These are phyloP conservation scores for Epinephelus lanceolatus DNA, from an alignment of 2,113 vertebrate genomes.

Conservation along the genomic window DNA sequence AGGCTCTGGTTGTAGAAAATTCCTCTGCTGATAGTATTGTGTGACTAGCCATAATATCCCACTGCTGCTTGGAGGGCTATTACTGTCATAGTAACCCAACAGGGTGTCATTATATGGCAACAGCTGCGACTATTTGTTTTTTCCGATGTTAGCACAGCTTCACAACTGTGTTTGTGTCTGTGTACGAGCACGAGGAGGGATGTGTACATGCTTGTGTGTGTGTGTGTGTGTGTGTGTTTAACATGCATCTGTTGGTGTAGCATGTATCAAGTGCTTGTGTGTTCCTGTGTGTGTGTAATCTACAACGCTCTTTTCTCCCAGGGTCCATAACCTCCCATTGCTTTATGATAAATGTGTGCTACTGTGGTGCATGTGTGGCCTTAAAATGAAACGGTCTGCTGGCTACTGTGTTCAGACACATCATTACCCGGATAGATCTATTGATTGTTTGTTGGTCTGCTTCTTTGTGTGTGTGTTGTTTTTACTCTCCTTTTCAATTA, in stretches of 20 bases:
- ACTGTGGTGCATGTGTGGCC: conserved; percentile 61
- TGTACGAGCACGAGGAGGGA: conserved; percentile 21
- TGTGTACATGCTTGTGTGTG: conserved; percentile 12
- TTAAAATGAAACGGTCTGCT: conserved; percentile 61
- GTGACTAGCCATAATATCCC: conserved; percentile 63
- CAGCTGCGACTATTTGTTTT: conserved; percentile 74
- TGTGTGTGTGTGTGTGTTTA: conserved; percentile 13
- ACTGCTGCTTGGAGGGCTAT: conserved; percentile 65
- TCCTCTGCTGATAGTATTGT: conserved; percentile 59
- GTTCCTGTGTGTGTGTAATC: conserved; percentile 29
- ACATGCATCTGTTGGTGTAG: conserved; percentile 11
- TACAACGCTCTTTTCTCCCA: conserved; percentile 30
- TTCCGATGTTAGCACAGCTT: conserved; percentile 42
- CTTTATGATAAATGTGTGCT: conserved; percentile 76
- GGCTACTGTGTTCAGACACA: conserved; percentile 68
- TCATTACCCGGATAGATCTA: conserved; percentile 76
- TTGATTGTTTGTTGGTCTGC: conserved; percentile 60
- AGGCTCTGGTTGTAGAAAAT: conserved; percentile 27
- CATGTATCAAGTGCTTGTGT: conserved; percentile 25
- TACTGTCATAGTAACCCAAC: conserved; percentile 70
- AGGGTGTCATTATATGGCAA: conserved; percentile 75
- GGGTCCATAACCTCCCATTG: conserved; percentile 66
- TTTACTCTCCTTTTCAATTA: conserved; percentile 16
- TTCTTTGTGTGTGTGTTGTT: conserved; percentile 15
- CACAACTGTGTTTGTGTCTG: conserved; percentile 42